Percentiles rank a stretch among this genome's conserved stretches.
phyloP scores from a whole-genome alignment of 2,797 vertebrate species.

The Ataeniobius toweri region DNA sequence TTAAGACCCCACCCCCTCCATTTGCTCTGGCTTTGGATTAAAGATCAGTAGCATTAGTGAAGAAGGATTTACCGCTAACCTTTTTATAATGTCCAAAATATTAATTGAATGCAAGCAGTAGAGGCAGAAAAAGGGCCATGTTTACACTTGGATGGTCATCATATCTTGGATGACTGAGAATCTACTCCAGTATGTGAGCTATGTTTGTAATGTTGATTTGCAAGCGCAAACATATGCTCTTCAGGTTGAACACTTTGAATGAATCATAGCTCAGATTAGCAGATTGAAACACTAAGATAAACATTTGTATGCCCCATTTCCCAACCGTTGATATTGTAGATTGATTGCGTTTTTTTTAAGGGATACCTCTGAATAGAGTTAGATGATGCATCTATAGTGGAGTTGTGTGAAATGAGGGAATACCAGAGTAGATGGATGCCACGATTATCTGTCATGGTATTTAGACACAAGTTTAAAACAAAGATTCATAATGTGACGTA shows the following conservation, averaged over 20 bases:
- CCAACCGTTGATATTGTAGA: neutral
- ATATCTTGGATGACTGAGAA: neutral
- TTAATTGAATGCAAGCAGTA: neutral
- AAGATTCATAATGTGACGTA: neutral
- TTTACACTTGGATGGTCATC: neutral
- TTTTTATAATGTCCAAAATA: neutral
- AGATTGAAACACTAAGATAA: neutral
- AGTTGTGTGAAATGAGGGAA: no score
- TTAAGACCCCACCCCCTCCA: neutral
- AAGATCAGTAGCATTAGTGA: slow-evolving; percentile 5
- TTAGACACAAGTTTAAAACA: neutral
- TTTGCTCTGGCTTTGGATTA: slow-evolving; percentile 9
- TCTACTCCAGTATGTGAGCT: neutral
- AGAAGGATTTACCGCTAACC: neutral
- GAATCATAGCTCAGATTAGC: neutral
- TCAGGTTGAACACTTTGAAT: no score
- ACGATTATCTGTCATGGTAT: neutral
- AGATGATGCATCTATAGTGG: neutral
- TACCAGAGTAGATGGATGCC: no score
- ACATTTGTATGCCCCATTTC: neutral
- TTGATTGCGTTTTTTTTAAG: neutral
- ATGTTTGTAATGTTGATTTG: no score
- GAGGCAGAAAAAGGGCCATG: neutral
- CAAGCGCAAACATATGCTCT: no score
- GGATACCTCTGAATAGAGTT: neutral